Conservation (phyloP, 2,113 vertebrate species). For the Lasiurus cinereus region DNA sequence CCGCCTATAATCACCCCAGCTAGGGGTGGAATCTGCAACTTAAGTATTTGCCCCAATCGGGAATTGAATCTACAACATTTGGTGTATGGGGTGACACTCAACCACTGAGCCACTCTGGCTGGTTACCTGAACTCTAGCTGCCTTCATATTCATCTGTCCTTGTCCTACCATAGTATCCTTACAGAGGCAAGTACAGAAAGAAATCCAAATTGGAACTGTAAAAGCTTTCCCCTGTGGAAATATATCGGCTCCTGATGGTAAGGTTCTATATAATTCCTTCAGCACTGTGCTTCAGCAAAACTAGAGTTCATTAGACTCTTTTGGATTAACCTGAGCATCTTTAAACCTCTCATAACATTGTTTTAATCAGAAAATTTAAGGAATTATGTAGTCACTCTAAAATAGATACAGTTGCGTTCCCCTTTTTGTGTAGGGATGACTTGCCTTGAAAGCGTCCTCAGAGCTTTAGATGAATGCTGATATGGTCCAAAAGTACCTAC, state of each 20-base stretch:
- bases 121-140: neutral
- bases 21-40: neutral
- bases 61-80: neutral
- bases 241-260: neutral
- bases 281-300: neutral
- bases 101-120: neutral
- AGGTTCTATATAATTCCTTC: slow-evolving; percentile 17
- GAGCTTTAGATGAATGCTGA: neutral
- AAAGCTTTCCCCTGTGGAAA: neutral
- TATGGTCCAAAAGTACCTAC: neutral
- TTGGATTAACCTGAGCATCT: neutral
- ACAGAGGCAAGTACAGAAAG: neutral
- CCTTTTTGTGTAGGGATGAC: neutral
- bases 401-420: neutral
- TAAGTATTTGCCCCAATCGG: neutral
- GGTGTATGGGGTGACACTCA: neutral
- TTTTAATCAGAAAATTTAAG: slow-evolving; percentile 50
- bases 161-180: neutral
- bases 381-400: slow-evolving; percentile 8
- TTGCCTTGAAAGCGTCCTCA: neutral
- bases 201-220: neutral
- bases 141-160: neutral
- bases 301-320: neutral
- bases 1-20: neutral
- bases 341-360: slow-evolving; percentile 9